Conservation (phyloP, 1,140 invertebrate genomes). For the Drosophila dunni region DNA sequence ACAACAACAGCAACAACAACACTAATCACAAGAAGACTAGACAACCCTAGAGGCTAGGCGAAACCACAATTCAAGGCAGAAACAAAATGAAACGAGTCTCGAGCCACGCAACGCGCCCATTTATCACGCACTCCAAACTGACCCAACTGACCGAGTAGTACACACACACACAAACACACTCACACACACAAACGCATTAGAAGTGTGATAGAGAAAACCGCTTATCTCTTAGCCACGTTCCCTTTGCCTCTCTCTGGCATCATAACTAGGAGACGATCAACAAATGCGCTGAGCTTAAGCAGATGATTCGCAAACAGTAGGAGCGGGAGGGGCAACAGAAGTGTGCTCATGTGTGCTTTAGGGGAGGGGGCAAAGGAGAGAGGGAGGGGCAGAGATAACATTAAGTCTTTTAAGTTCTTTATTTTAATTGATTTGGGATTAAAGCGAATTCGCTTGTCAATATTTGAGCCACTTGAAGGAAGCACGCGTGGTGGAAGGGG, state of each 20-base stretch:
- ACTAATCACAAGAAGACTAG: slow-evolving; percentile 25
- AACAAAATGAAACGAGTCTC: slow-evolving; percentile 36
- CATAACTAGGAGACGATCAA: slow-evolving; percentile 50
- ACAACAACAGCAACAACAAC: slow-evolving; percentile 39
- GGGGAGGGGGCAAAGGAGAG: not conserved
- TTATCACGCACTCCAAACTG: slow-evolving; percentile 77
- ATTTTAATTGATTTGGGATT: slow-evolving; percentile 55
- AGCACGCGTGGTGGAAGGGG: not conserved
- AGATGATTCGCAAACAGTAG: slow-evolving; percentile 48
- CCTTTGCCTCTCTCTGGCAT: slow-evolving; percentile 42
- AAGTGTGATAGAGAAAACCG: slow-evolving; percentile 45
- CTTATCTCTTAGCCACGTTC: not conserved
- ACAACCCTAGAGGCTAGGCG: not conserved
- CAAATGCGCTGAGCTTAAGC: slow-evolving; percentile 41
- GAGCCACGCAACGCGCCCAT: slow-evolving; percentile 73
- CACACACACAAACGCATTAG: slow-evolving; percentile 39
- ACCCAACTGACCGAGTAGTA: slow-evolving; percentile 68
- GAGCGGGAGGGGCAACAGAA: not conserved
- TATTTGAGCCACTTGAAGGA: slow-evolving; percentile 40
- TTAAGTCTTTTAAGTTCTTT: slow-evolving; percentile 15
- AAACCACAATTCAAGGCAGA: slow-evolving; percentile 40
- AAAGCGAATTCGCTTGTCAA: slow-evolving; percentile 41
- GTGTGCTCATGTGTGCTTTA: not conserved
- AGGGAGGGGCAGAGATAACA: not conserved
- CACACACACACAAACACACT: slow-evolving; percentile 20